These are phyloP conservation scores for Drosophila sucinea DNA, from an alignment of 1,140 invertebrate species.

Conservation along the genomic window DNA sequence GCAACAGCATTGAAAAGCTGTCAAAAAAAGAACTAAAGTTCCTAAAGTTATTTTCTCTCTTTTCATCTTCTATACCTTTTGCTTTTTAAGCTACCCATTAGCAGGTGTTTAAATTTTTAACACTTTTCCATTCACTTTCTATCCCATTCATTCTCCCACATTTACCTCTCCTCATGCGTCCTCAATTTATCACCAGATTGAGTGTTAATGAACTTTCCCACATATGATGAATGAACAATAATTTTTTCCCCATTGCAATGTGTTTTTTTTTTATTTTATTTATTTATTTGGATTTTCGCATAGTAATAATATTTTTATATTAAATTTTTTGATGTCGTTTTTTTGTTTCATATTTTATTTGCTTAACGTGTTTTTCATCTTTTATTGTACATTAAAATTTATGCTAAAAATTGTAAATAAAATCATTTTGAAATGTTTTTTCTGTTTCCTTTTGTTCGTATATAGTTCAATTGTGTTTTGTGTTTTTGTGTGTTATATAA, in stretches of 20 bases:
- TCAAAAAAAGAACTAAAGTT: not conserved
- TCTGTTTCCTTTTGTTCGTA: constrained; percentile 27
- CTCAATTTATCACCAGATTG: not conserved
- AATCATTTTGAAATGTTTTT: constrained; percentile 69
- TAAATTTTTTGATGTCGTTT: constrained; percentile 39
- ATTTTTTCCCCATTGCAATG: constrained; percentile 17
- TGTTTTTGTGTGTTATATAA: constrained; percentile 44
- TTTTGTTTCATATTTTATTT: constrained; percentile 26
- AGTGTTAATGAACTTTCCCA: constrained; percentile 35
- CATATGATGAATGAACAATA: constrained; percentile 30
- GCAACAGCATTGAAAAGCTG: too few relatives aligned
- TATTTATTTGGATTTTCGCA: constrained; percentile 79
- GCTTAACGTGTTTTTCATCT: constrained; percentile 47
- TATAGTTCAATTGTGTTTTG: constrained; percentile 32
- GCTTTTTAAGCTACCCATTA: not conserved
- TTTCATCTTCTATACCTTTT: not conserved
- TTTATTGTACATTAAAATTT: constrained; percentile 72
- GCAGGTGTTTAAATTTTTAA: not conserved
- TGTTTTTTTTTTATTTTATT: constrained; percentile 28
- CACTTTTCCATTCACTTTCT: not conserved
- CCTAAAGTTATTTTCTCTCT: not conserved
- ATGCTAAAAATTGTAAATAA: constrained; percentile 74
- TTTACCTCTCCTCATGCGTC: not conserved
- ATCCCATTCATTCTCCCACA: not conserved
- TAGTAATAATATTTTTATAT: constrained; percentile 72